Base-by-base conservation (phyloP, 2,888 invertebrate species). In the Isoperla grammatica region DNA sequence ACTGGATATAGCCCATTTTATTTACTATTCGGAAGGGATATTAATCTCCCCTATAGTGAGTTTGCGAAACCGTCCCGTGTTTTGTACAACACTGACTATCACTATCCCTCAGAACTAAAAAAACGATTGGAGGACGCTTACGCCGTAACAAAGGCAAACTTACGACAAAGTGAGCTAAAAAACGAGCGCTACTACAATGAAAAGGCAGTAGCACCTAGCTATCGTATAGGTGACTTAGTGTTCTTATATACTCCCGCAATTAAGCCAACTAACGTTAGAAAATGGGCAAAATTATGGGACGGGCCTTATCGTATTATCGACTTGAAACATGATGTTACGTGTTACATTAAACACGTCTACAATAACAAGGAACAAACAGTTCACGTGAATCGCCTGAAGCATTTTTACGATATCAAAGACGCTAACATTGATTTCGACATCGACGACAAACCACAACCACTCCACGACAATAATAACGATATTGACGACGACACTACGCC, bases 41-140 rank as follows among this genome's bases (percentile, higher is more conserved):
- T 53, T 11, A 9, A 23, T n/a, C 53, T 53, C 37, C 53, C 53
- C 5, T 53, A 11, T 11, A 11, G 8, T 22, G 53, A 53, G n/a
- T 9, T 53, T 23, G 15, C 20, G 15, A n/a, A 6, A 53, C 23
- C 23, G 9, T 15, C 53, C 8, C 53, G 23, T 12, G 22, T 15
- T 9, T 11, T 11, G 9, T 53, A 53, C 15, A 22, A 53, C 15
- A 23, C 13, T 13, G 37, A 37, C 29, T 15, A 8, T 13, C 15
- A 53, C 29, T 53, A 53, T 23, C 15, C 23, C n/a, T 11, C 23
- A 22, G 53, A 53, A 23, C 20, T 53, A 23, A 35, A n/a, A 29
- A n/a, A 9, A 17, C 23, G 15, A 6, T 53, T 11, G 9, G 20
- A 29, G 22, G 8, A 13, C n/a, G 53, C 15, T 6, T 53, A 23